Percentiles rank a stretch among this genome's conserved stretches.
phyloP scores from a whole-genome alignment of 2,888 invertebrate species.

The Ormyrus pomaceus region DNA sequence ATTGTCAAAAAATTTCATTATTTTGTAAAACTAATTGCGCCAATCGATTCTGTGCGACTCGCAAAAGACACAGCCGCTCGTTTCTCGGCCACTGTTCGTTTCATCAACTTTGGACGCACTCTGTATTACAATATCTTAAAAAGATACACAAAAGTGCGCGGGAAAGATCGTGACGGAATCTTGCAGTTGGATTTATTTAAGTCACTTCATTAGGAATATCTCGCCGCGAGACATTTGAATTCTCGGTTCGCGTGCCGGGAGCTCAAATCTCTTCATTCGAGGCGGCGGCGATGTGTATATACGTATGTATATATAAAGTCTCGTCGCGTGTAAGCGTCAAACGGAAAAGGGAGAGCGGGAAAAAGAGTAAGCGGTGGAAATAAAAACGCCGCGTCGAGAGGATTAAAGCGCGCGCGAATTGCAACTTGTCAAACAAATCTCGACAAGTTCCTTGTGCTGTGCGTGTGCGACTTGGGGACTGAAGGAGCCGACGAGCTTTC shows the following conservation, averaged over 20 bases:
- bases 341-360: conserved; percentile 18
- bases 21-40: no score
- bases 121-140: conserved; percentile 32
- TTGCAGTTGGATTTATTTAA: conserved; percentile 48
- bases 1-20: no score
- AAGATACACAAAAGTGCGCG: conserved; percentile 43
- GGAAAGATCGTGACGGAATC: conserved; percentile 41
- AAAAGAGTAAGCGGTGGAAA: conserved; percentile 36
- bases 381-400: conserved; percentile 22
- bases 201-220: conserved; percentile 56
- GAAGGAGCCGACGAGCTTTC: no score
- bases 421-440: conserved; percentile 23
- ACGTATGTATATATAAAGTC: not conserved
- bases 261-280: conserved; percentile 42
- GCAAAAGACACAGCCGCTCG: no score
- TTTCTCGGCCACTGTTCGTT: no score
- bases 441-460: not conserved
- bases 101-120: not conserved
- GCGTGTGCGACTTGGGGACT: not conserved
- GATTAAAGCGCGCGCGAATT: conserved; percentile 10
- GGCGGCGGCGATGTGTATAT: not conserved
- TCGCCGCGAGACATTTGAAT: conserved; percentile 48
- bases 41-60: no score
- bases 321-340: conserved; percentile 2
- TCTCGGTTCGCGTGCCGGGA: conserved; percentile 47